Base-by-base conservation (phyloP, 1,140 invertebrate species). In the Stegodyphus mimosarum region DNA sequence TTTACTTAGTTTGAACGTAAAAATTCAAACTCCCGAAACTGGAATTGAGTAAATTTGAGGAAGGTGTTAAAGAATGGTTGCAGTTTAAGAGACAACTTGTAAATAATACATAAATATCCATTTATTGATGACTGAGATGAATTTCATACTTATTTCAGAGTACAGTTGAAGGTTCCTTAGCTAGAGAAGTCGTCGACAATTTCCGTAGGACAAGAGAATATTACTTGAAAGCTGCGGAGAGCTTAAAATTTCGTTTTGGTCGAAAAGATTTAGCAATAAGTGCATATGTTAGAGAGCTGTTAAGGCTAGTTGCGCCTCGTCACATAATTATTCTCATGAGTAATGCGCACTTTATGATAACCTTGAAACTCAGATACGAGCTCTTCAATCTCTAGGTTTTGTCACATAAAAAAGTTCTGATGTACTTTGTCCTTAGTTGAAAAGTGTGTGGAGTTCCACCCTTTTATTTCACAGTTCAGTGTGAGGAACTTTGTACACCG, bases 361-460 rank as follows among this genome's bases (percentile, higher is more conserved):
- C 48, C 71, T 90, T 17, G 87, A 89, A 66, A 51, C 88, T 9
- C 88, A 90, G n/a, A 79, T 90, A 13, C 67, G 87, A 53, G 86
- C 88, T 0, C 78, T 91, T 6, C 88, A 90, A 60, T 86, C 88
- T 0, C 74, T 90, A 2, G 88, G 88, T 11, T 87, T 89, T 0
- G 88, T 87, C 17, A 88, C 87, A 49, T 87, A 89, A 48, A 89
- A 89, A 63, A 88, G 88, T 86, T 88, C 88, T 0, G 87, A 88
- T 6, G 87, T 89, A 74, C 64, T 90, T 5, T 88, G 87, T 53
- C 89, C 89, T 78, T 90, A 17, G 88, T 90, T 52, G 87, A 90
- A 77, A n/a, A n/a, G n/a, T n/a, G n/a, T n/a, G n/a, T n/a, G n/a
- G n/a, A n/a, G n/a, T n/a, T n/a, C n/a, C n/a, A n/a, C n/a, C n/a